Conservation (phyloP, 2,888 invertebrate genomes). For the Leucophora obtusa region DNA sequence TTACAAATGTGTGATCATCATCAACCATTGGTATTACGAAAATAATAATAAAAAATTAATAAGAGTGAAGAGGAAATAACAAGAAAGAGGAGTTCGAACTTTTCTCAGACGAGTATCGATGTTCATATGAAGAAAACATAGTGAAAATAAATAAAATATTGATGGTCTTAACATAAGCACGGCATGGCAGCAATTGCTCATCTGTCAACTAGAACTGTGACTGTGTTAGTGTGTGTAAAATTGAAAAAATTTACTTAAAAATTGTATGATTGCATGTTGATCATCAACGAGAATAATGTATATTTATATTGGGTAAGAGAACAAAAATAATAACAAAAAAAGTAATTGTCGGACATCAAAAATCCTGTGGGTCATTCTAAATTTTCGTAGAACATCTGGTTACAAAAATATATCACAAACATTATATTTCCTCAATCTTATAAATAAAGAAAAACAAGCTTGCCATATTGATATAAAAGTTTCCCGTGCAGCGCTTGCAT, state of each 20-base stretch:
- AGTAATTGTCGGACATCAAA: no score
- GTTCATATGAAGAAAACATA: not conserved
- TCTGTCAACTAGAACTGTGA: constrained; percentile 71
- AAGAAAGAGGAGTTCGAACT: not conserved
- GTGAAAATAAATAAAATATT: constrained; percentile 55
- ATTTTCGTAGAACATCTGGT: no score
- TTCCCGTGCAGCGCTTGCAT: no score
- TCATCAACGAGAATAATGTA: not conserved
- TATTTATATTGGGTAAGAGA: constrained; percentile 15
- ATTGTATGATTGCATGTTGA: constrained; percentile 51
- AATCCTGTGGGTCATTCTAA: no score
- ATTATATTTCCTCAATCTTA: no score
- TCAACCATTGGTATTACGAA: constrained; percentile 41
- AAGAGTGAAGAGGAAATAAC: constrained; percentile 31
- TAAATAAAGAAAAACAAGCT: no score
- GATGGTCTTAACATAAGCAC: constrained; percentile 60
- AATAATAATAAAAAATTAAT: constrained; percentile 5
- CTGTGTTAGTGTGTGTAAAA: constrained; percentile 19
- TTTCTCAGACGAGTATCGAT: not conserved
- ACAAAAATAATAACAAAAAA: no score
- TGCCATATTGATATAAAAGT: no score
- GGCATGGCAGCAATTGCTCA: constrained; percentile 77
- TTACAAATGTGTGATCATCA: constrained; percentile 48
- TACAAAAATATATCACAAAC: no score
- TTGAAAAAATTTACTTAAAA: constrained; percentile 33